phyloP scores from a whole-genome alignment of 2,113 vertebrate genomes.

The Chaetops frenatus region DNA sequence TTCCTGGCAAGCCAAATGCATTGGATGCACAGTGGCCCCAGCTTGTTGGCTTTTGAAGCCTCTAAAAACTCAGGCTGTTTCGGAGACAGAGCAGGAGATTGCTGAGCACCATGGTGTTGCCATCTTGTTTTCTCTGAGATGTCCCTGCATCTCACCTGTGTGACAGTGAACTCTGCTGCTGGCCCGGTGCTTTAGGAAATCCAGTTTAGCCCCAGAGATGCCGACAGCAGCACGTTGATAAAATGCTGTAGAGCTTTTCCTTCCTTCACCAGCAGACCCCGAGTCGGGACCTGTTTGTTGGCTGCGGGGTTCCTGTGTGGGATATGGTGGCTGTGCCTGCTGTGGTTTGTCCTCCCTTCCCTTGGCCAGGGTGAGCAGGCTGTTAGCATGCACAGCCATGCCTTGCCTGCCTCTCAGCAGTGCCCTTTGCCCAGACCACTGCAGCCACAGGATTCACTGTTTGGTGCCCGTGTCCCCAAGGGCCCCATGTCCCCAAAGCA shows the following conservation, averaged over 20 bases:
- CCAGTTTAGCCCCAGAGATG: background rate
- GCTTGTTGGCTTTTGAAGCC: background rate
- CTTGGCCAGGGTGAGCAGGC: background rate
- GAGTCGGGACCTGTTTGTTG: background rate
- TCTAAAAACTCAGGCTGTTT: background rate
- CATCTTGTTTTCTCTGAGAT: background rate
- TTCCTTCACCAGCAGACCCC: background rate
- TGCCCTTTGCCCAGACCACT: background rate
- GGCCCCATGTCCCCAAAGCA: rapidly evolving
- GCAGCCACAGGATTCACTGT: background rate
- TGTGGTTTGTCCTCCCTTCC: background rate
- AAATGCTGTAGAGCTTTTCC: background rate
- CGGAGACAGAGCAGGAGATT: background rate
- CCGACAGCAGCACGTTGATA: background rate
- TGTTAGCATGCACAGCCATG: background rate
- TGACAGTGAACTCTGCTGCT: background rate
- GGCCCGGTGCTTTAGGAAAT: background rate
- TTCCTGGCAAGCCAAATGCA: background rate
- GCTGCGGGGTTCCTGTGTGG: background rate
- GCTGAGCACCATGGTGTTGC: background rate
- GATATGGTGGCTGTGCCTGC: background rate
- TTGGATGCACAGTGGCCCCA: background rate
- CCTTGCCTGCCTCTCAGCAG: background rate
- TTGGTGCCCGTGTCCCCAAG: background rate
- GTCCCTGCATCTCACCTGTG: background rate